Conservation (phyloP, 2,113 vertebrate genomes). For the Dicaeum eximium region DNA sequence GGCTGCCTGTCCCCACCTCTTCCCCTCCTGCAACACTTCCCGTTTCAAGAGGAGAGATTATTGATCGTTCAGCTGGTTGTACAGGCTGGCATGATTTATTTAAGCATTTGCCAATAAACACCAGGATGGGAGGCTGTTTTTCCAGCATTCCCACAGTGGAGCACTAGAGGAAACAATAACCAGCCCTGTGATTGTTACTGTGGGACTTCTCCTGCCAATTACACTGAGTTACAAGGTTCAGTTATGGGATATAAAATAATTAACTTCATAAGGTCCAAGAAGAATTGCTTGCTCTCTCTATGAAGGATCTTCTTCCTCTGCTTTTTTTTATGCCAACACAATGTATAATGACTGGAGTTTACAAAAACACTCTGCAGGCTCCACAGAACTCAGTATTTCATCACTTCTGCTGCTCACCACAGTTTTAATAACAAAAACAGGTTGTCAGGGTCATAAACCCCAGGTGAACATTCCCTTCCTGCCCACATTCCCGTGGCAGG, state of each 20-base stretch:
- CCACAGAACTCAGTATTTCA: neutral
- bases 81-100: constrained; percentile 52
- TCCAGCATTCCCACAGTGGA: constrained; percentile 43
- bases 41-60: neutral
- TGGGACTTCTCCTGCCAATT: constrained; percentile 63
- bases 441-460: neutral
- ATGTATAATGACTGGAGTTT: neutral
- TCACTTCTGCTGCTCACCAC: neutral
- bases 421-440: neutral
- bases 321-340: neutral
- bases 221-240: constrained; percentile 56
- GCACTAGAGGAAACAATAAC: constrained; percentile 55
- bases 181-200: constrained; percentile 21
- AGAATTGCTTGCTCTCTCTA: constrained; percentile 11
- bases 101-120: constrained; percentile 27
- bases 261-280: constrained; percentile 54
- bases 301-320: constrained; percentile 22
- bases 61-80: neutral
- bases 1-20: neutral
- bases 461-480: neutral
- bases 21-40: neutral
- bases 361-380: neutral
- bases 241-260: constrained; percentile 59
- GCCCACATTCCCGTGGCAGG: neutral
- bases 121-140: constrained; percentile 21